These are phyloP conservation scores for Bagarius yarrelli DNA, from an alignment of 2,113 vertebrate species.

Conservation along the genomic window DNA sequence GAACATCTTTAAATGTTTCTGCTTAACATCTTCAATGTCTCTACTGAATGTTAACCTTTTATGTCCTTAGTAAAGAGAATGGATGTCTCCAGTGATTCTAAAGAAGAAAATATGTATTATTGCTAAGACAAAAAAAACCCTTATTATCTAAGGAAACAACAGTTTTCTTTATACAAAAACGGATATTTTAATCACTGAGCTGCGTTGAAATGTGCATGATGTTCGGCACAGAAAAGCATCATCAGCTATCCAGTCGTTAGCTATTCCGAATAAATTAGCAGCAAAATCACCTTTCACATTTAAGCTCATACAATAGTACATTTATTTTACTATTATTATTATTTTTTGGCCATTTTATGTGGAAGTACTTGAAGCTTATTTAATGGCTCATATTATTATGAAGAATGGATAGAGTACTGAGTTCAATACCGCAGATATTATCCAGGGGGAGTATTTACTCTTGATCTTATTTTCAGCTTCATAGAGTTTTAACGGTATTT, in stretches of 20 bases:
- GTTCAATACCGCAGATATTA: conserved; percentile 39
- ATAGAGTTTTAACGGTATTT: conserved; percentile 31
- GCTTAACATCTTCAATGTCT: conserved; percentile 37
- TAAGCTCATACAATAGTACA: not conserved
- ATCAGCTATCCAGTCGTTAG: conserved; percentile 37
- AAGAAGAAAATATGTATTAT: not conserved
- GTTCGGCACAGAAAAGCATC: conserved; percentile 4
- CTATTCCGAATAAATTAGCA: conserved; percentile 36
- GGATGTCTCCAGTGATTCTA: not conserved
- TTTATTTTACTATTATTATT: not conserved
- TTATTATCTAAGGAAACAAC: not conserved
- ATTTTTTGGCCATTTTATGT: not conserved
- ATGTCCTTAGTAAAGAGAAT: not conserved
- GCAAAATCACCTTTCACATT: conserved; percentile 13
- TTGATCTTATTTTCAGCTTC: conserved; percentile 40
- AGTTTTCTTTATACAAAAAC: not conserved
- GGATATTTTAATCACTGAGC: conserved; percentile 66
- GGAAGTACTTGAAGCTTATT: conserved; percentile 20
- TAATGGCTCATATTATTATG: conserved; percentile 39
- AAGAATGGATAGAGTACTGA: conserved; percentile 40
- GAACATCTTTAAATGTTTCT: not conserved
- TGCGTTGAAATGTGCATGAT: not conserved
- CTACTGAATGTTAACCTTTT: not conserved
- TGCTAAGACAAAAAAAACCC: not conserved
- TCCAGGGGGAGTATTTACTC: conserved; percentile 38